phyloP scores from a whole-genome alignment of 2,113 vertebrate genomes.

The Bostrychus sinensis region DNA sequence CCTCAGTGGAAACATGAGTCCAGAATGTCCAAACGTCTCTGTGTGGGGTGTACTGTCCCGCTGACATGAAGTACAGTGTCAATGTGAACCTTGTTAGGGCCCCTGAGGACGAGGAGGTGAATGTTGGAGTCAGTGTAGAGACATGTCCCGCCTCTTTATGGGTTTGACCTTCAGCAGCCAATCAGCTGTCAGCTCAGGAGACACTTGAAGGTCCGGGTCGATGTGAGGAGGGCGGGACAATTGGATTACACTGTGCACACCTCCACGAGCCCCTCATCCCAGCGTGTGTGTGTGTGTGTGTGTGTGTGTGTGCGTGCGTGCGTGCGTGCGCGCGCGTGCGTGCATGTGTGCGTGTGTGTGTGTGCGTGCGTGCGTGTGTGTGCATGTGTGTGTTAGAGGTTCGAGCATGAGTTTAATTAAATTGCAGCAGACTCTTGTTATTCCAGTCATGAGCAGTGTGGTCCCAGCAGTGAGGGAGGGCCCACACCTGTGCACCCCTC shows the following conservation, averaged over 20 bases:
- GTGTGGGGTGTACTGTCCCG: too few relatives aligned
- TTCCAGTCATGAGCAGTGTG: slow-evolving; percentile 71
- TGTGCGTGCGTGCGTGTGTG: too few relatives aligned
- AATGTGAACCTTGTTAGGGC: neutral
- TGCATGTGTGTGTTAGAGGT: slow-evolving; percentile 52
- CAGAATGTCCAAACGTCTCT: too few relatives aligned
- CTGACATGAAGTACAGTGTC: too few relatives aligned
- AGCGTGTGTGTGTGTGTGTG: slow-evolving; percentile 41
- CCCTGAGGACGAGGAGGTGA: slow-evolving; percentile 56
- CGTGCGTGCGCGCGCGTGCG: too few relatives aligned
- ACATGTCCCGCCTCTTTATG: slow-evolving; percentile 58
- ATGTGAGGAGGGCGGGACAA: slow-evolving; percentile 53
- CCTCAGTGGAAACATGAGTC: too few relatives aligned
- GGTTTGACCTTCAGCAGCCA: slow-evolving; percentile 63
- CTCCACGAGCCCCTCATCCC: too few relatives aligned
- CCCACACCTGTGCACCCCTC: slow-evolving; percentile 66
- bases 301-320: slow-evolving; percentile 43
- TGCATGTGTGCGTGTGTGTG: too few relatives aligned
- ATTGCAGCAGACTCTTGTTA: slow-evolving; percentile 72
- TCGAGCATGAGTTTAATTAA: slow-evolving; percentile 73
- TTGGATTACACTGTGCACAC: slow-evolving; percentile 62
- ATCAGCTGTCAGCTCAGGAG: slow-evolving; percentile 43
- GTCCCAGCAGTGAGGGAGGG: slow-evolving; percentile 71
- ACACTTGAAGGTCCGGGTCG: slow-evolving; percentile 44
- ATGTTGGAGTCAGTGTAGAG: slow-evolving; percentile 47